Percentiles rank a stretch among this genome's conserved stretches.
Conservation (phyloP, 2,888 invertebrate species). For the Andrena praecox region DNA sequence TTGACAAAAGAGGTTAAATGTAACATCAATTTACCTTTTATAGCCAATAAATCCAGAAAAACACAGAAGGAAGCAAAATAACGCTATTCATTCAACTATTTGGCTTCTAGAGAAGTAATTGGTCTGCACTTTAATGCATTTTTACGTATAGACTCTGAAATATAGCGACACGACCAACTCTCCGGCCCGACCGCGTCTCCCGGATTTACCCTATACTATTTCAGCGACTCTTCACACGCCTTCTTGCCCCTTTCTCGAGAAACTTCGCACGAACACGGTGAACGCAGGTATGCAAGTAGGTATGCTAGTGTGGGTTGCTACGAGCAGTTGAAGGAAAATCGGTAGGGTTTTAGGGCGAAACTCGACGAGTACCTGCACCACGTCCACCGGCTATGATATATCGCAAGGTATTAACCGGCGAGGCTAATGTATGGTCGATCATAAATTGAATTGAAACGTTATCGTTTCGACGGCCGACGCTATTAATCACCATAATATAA, state of each 20-base stretch:
- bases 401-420: conserved; percentile 42
- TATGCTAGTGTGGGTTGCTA: neutral
- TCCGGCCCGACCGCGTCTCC: too few relatives aligned
- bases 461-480: conserved; percentile 53
- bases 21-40: too few relatives aligned
- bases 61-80: too few relatives aligned
- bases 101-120: too few relatives aligned
- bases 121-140: too few relatives aligned
- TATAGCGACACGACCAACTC: too few relatives aligned
- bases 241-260: neutral
- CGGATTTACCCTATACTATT: neutral
- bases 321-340: neutral
- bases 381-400: conserved; percentile 35
- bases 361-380: neutral
- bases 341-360: conserved; percentile 28
- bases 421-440: conserved; percentile 54
- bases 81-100: too few relatives aligned
- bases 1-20: too few relatives aligned
- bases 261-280: neutral
- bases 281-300: neutral
- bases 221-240: neutral
- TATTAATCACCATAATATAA: conserved; percentile 60
- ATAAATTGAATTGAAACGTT: conserved; percentile 65
- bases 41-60: too few relatives aligned
- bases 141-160: too few relatives aligned